Evolutionary conservation across 2,888 invertebrate genomes (phyloP), one percentile per base, ranked within the genome.

Genomic region (Seladonia tumulorum): DNA sequence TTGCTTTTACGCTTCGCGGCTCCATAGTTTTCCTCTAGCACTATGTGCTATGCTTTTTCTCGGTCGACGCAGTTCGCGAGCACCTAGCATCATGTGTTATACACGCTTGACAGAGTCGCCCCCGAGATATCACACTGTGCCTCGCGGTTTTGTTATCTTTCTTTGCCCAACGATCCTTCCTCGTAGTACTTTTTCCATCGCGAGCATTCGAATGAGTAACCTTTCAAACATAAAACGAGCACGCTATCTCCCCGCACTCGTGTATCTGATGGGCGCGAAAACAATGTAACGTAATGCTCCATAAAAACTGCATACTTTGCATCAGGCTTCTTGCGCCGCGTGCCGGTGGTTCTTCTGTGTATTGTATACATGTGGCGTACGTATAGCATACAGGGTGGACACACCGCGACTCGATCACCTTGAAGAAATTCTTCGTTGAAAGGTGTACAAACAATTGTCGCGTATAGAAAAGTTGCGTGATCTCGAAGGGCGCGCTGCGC

Each of bases 231-330:
- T 35, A 10, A 66, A 35, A 35, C 35, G 10, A 35, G 35, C 10
- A 35, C 10, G 66, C 22, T 39, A 66, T 66, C 66, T 39, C 66
- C 10, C 10, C 22, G 66, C 66, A 22, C 10, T 35, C 16, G 22
- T 8, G 22, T 22, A 66, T 39, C 35, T 39, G 35, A 66, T 39
- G 35, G 10, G 8, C 22, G 66, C 66, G 10, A 66, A 35, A 10
- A 66, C 35, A 66, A 22, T 66, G 66, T 39, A 66, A 39, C 66
- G 22, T 66, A 66, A 66, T 39, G 66, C 39, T 18, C 4, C 66
- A 66, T 35, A 22, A 66, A 66, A 66, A 39, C 66, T 66, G 5
- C 66, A 66, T 66, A 66, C 29, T 66, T 66, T 39, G 66, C 35
- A 35, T 8, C 66, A 22, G 35, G 66, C 66, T 66, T 66, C 35